Evolutionary conservation across 23 tunicate species (phyloP), one percentile per base, ranked within the genome.

Genomic region (Oikopleura vanhoeffeni): DNA sequence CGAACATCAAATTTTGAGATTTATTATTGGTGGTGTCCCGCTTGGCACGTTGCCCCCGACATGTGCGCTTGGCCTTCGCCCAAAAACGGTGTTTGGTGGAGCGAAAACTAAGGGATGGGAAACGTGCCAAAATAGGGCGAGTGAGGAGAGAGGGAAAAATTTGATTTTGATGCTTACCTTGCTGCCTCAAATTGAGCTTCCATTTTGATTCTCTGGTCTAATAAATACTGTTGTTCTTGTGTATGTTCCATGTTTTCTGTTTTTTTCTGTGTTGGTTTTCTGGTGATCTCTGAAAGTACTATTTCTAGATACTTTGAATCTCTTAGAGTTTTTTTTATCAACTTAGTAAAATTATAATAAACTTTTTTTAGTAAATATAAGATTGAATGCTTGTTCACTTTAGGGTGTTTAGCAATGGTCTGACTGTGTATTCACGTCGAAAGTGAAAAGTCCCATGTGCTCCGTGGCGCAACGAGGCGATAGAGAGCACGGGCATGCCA

Each of bases 141-240:
- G n/a, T n/a, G n/a, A n/a, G n/a, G n/a, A n/a, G n/a, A n/a, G 60
- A 18, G 60, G 8, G 8, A 49, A 49, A 49, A 49, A 49, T 49
- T 49, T 49, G 8, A 8, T 8, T 49, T 49, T 49, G 60, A 71
- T 71, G 38, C 34, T 71, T 71, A 71, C 79, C 79, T 18, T 13
- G 79, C 79, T 13, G 79, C 79, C 32, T 71, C 79, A 30, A 13
- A 71, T 38, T 71, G 79, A 49, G 64, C 64, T 49, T 49, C 64
- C 64, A 49, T 49, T 49, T 49, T 49, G 13, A 49, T 49, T 24
- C 64, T 13, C 24, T 49, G 64, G 64, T 49, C 64, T 24, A 49
- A 8, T 8, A 49, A 8, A 49, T 49, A 49, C 24, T 49, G 64
- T 24, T 49, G 64, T 24, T 49, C 64, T 49, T 24, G 13, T 13